Conservation (phyloP, 2,113 vertebrate genomes). For the Holacanthus passer region DNA sequence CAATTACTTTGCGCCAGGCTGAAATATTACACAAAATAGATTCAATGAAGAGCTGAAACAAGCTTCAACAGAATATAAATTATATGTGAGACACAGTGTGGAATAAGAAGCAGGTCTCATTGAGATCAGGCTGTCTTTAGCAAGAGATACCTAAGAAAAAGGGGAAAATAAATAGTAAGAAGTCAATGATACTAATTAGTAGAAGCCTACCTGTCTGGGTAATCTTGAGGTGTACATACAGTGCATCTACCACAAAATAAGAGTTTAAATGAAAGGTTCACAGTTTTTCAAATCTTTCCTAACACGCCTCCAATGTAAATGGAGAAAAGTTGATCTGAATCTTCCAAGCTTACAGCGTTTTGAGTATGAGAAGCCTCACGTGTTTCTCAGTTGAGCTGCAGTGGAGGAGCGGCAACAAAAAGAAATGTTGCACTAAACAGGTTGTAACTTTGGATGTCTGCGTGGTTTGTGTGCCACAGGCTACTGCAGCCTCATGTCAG, state of each 20-base stretch:
- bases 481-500: background rate
- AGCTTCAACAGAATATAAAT: background rate
- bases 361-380: background rate
- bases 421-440: too few species aligned
- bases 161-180: background rate
- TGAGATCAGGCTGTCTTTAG: background rate
- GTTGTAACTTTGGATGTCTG: background rate
- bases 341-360: background rate
- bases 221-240: background rate
- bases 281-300: too few species aligned
- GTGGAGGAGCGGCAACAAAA: background rate
- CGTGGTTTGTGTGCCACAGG: background rate
- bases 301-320: too few species aligned
- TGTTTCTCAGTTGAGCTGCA: background rate
- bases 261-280: background rate
- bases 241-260: background rate
- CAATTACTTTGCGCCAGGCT: background rate
- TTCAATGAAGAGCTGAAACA: background rate
- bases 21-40: background rate
- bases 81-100: background rate
- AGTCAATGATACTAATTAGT: too few species aligned
- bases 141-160: background rate
- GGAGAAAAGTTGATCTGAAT: background rate
- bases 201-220: background rate
- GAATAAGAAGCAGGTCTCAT: background rate